A percentile compares a stretch with the other conserved stretches of the same genome.
These are phyloP conservation scores for honey bee (Apis mellifera) DNA, from an alignment of 1,140 invertebrate genomes.

Conservation along the genomic window Amel_HAv3.1 CM009936.2:2886001-2886500, in stretches of 20 bases:
- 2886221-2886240: background rate
- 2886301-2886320: slow-evolving; percentile 40
- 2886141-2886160: background rate
- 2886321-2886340: slow-evolving; percentile 51
- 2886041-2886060: no score
- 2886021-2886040: no score
- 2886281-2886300: background rate
- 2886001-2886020: no score
- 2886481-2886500: no score
- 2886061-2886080: no score
- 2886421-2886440: background rate
- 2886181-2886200: background rate
- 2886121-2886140: no score
- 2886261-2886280: slow-evolving; percentile 36
- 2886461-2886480: background rate
- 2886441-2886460: background rate
- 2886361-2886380: slow-evolving; percentile 7
- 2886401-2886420: slow-evolving; percentile 20
- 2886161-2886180: background rate
- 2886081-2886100: no score
- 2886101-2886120: no score
- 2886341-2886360: slow-evolving; percentile 35
- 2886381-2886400: slow-evolving; percentile 22
- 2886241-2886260: slow-evolving; percentile 33
- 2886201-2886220: slow-evolving; percentile 35